phyloP scores from a whole-genome alignment of 2,797 vertebrate species.

The Ctenosaura bakeri region DNA sequence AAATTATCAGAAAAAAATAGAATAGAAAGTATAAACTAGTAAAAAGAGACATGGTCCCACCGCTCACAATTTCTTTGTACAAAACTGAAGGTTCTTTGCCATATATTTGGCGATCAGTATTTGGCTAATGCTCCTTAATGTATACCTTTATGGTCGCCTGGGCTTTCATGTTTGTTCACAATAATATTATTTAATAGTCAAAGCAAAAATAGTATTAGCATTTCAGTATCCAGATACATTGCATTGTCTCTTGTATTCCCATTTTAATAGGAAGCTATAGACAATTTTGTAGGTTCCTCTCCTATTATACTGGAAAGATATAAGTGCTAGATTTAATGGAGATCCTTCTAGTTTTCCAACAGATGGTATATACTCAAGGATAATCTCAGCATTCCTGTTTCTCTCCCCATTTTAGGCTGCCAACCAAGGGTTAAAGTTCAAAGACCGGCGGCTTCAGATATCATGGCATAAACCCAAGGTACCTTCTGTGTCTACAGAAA shows the following conservation, averaged over 20 bases:
- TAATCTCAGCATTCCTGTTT: not conserved
- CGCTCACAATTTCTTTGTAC: too few species aligned
- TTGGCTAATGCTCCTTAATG: too few species aligned
- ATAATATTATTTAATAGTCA: too few species aligned
- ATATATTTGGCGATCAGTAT: too few species aligned
- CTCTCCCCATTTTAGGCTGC: slow-evolving; percentile 84
- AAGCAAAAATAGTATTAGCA: too few species aligned
- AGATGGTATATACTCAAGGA: not conserved
- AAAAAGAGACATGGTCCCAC: not conserved
- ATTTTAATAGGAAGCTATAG: too few species aligned
- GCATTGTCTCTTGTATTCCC: too few species aligned
- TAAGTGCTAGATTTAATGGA: not conserved
- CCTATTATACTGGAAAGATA: not conserved
- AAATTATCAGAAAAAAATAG: not conserved
- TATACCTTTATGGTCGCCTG: too few species aligned
- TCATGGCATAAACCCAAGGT: slow-evolving; percentile 98
- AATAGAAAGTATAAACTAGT: not conserved
- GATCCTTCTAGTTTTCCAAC: not conserved
- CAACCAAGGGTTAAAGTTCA: slow-evolving; percentile 97
- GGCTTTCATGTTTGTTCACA: too few species aligned
- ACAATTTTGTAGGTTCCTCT: not conserved
- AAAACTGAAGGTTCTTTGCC: too few species aligned
- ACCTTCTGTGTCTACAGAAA: slow-evolving; percentile 91
- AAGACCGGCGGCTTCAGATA: slow-evolving; percentile 94
- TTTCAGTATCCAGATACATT: too few species aligned